Conservation (phyloP, 2,888 invertebrate genomes). For the Noctua pronuba region DNA sequence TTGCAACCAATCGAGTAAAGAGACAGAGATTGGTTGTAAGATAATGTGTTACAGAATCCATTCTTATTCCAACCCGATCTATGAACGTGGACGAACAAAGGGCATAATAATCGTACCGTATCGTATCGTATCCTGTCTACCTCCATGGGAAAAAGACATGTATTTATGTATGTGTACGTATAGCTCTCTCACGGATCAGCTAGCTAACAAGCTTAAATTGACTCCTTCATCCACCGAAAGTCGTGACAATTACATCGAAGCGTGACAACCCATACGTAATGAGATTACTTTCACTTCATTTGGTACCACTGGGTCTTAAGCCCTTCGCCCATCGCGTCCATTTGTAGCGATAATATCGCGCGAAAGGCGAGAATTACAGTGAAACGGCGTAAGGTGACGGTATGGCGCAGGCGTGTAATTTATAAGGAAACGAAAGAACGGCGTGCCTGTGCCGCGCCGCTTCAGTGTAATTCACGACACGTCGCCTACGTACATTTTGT, state of each 20-base stretch:
- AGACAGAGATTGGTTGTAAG: neutral
- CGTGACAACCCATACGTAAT: conserved; percentile 39
- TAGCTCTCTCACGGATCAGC: neutral
- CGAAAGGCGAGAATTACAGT: too few species aligned
- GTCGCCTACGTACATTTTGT: too few species aligned
- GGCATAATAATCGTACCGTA: neutral
- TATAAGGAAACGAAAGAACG: too few species aligned
- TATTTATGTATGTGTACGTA: neutral
- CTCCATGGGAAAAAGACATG: neutral
- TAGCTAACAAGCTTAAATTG: conserved; percentile 14
- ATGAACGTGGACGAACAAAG: too few species aligned
- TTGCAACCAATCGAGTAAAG: too few species aligned
- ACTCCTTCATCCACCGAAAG: neutral
- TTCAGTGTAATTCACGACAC: too few species aligned
- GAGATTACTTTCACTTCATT: conserved; percentile 16
- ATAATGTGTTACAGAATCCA: neutral
- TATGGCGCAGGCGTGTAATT: too few species aligned
- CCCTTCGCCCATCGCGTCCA: neutral
- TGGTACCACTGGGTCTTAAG: conserved; percentile 2
- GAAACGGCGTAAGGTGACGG: too few species aligned
- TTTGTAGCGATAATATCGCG: neutral
- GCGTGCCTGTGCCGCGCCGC: too few species aligned
- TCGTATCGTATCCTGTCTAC: neutral
- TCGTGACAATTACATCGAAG: conserved; percentile 34
- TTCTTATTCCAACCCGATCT: too few species aligned